Conservation (phyloP, 2,888 invertebrate genomes). For the Apoderus coryli region DNA sequence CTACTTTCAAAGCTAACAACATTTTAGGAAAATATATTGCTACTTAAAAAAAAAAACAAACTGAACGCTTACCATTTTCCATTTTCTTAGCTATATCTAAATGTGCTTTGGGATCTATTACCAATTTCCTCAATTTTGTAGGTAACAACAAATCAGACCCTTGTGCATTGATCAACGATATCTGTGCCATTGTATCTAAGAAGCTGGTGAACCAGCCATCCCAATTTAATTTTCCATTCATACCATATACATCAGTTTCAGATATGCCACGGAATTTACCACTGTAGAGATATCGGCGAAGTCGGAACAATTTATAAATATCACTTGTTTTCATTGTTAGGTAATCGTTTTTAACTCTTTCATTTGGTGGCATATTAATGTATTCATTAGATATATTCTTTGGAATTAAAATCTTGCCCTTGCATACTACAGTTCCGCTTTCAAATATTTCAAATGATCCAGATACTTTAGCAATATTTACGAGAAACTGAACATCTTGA, state of each 20-base stretch:
- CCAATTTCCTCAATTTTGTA: slow-evolving; percentile 39
- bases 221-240: slow-evolving; percentile 36
- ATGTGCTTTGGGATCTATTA: slow-evolving; percentile 38
- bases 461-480: slow-evolving; percentile 21
- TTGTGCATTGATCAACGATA: slow-evolving; percentile 37
- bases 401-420: slow-evolving; percentile 44
- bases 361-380: slow-evolving; percentile 5
- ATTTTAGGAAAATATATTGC: too few relatives aligned
- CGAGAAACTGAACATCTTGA: slow-evolving; percentile 22
- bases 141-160: slow-evolving; percentile 37
- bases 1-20: too few relatives aligned
- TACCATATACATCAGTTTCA: slow-evolving; percentile 32
- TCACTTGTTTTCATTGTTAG: slow-evolving; percentile 15
- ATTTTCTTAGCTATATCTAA: slow-evolving; percentile 12
- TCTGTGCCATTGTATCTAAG: slow-evolving; percentile 54
- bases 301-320: slow-evolving; percentile 34
- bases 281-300: slow-evolving; percentile 40
- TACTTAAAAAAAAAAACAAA: too few relatives aligned
- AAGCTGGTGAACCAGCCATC: slow-evolving; percentile 51
- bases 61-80: too few relatives aligned
- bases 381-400: slow-evolving; percentile 30
- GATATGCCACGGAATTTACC: slow-evolving; percentile 37
- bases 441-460: slow-evolving; percentile 33
- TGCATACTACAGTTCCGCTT: slow-evolving; percentile 49
- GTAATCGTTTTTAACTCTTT: slow-evolving; percentile 6